Conservation (phyloP, 2,113 vertebrate species). For the Oreochromis aureus region DNA sequence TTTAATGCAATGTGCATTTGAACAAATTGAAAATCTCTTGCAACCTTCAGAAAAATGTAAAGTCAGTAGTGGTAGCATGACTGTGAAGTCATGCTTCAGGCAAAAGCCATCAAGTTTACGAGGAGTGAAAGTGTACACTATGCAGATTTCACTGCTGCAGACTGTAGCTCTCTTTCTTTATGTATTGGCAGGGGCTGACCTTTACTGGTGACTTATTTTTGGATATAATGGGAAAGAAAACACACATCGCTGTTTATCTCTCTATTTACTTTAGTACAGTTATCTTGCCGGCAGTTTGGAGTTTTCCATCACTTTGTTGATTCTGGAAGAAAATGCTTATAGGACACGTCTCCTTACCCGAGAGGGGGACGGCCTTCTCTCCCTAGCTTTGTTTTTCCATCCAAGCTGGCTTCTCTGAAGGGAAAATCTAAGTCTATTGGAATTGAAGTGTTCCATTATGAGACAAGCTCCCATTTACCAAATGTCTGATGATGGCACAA, state of each 20-base stretch:
- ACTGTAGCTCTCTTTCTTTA: background rate
- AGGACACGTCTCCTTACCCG: background rate
- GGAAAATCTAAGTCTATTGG: constrained; percentile 55
- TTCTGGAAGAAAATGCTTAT: background rate
- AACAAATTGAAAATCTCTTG: background rate
- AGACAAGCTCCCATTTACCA: constrained; percentile 13
- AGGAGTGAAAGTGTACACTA: background rate
- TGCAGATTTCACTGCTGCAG: background rate
- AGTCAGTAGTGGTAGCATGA: background rate
- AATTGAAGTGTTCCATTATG: constrained; percentile 24
- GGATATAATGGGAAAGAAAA: background rate
- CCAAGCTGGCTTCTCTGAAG: constrained; percentile 29
- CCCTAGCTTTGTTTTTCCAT: constrained; percentile 32
- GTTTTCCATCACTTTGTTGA: background rate
- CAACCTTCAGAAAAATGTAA: background rate
- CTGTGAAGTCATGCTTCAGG: background rate
- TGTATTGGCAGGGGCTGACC: background rate
- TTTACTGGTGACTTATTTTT: background rate
- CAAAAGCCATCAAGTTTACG: background rate
- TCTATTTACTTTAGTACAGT: background rate
- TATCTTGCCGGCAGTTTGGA: background rate
- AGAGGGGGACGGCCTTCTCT: background rate
- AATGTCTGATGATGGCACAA: background rate
- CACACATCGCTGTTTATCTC: background rate
- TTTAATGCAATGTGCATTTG: background rate